Evolutionary conservation across 2,888 invertebrate genomes (phyloP).

Genomic region (Beris morrisii): DNA sequence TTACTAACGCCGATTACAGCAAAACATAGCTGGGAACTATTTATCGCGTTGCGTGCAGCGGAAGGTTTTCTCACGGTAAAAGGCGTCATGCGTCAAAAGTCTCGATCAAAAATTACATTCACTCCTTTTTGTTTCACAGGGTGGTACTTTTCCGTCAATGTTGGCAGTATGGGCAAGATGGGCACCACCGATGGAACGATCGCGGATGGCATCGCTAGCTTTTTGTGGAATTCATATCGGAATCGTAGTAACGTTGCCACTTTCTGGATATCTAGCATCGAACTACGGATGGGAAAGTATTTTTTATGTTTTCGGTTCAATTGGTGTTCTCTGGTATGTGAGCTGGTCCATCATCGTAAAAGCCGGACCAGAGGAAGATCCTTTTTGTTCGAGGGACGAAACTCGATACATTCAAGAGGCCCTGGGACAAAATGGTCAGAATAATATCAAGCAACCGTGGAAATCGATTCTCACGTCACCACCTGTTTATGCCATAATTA

Average conservation of each 20-base stretch:
- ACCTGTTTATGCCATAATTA: conserved; percentile 77
- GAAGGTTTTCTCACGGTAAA: conserved; percentile 75
- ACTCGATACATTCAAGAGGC: conserved; percentile 65
- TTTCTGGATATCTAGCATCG: conserved; percentile 17
- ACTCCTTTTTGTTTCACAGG: conserved; percentile 14
- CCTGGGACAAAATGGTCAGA: conserved; percentile 55
- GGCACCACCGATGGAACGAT: conserved; percentile 28
- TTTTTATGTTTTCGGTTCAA: conserved; percentile 15
- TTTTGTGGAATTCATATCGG: conserved; percentile 23
- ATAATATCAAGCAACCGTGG: conserved; percentile 68
- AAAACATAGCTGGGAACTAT: conserved; percentile 63
- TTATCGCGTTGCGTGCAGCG: conserved; percentile 68
- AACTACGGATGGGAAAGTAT: conserved; percentile 26
- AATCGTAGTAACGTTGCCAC: conserved; percentile 4
- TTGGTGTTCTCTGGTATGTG: conserved; percentile 55
- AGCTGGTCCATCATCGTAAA: conserved; percentile 68
- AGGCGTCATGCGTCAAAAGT: neutral
- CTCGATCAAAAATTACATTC: neutral
- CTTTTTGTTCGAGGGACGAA: conserved; percentile 67
- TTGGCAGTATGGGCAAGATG: conserved; percentile 28
- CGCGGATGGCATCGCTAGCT: conserved; percentile 26
- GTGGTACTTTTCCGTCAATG: conserved; percentile 29
- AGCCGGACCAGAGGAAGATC: conserved; percentile 71
- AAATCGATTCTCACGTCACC: conserved; percentile 66
- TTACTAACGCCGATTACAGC: conserved; percentile 74